Conservation (phyloP, 2,113 vertebrate genomes). For the Aspidoscelis tigris region DNA sequence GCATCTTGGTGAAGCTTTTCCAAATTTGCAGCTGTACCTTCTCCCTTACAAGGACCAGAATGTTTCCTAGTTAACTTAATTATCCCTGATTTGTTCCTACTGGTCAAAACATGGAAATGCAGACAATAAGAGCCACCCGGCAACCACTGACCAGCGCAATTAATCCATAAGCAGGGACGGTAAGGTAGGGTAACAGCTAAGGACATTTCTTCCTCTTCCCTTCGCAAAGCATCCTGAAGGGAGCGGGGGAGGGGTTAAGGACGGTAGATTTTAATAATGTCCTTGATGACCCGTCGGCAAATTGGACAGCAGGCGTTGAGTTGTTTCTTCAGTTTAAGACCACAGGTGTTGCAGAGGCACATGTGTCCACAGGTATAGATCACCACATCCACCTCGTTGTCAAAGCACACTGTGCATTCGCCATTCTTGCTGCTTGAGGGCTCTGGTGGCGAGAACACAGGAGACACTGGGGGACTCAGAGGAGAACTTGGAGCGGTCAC, state of each 20-base stretch:
- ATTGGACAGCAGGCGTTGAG: conserved; percentile 95
- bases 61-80: conserved; percentile 56
- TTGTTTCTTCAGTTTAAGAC: conserved; percentile 94
- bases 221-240: conserved; percentile 22
- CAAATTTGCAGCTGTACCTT: conserved; percentile 25
- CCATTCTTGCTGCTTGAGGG: conserved; percentile 84
- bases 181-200: conserved; percentile 69
- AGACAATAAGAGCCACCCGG: conserved; percentile 69
- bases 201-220: conserved; percentile 42
- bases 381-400: conserved; percentile 96
- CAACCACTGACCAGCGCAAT: conserved; percentile 73
- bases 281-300: conserved; percentile 95
- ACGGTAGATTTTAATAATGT: conserved; percentile 97
- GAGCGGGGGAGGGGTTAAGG: conserved; percentile 78
- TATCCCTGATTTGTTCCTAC: conserved; percentile 74
- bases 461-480: conserved; percentile 90
- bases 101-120: conserved; percentile 67
- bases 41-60: conserved; percentile 17
- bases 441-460: conserved; percentile 80
- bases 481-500: conserved; percentile 98
- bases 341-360: conserved; percentile 96
- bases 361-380: conserved; percentile 99
- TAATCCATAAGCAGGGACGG: conserved; percentile 73
- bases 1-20: conserved; percentile 21
- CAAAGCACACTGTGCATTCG: conserved; percentile 97